Evolutionary conservation across 2,888 invertebrate genomes (phyloP).

Genomic region (Oscheius sp.): DNA sequence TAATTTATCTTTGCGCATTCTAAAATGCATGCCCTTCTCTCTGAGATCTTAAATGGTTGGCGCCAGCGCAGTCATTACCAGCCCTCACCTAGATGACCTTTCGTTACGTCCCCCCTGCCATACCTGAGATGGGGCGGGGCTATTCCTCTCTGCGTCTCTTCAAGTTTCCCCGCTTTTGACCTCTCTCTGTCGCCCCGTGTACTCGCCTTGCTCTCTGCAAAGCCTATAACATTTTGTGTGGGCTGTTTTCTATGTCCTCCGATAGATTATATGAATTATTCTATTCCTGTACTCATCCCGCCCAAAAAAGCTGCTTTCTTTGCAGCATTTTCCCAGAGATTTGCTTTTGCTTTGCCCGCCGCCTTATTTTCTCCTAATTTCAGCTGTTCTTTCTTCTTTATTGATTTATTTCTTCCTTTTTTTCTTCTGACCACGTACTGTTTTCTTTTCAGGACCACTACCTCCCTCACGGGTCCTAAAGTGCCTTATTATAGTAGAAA

Average conservation of each 20-base stretch:
- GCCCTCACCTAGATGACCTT: slow-evolving; percentile 45
- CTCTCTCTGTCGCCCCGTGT: slow-evolving; percentile 26
- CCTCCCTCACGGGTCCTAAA: slow-evolving; percentile 10
- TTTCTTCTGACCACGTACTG: not conserved
- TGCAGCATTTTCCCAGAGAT: not conserved
- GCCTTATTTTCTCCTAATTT: not conserved
- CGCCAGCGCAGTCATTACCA: slow-evolving; percentile 32
- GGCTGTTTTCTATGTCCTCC: slow-evolving; percentile 33
- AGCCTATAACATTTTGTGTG: slow-evolving; percentile 31
- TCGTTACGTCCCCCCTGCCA: slow-evolving; percentile 27
- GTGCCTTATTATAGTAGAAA: slow-evolving; percentile 22
- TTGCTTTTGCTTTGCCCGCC: not conserved
- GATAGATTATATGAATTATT: too few relatives aligned
- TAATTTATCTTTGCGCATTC: not conserved
- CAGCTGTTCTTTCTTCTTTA: not conserved
- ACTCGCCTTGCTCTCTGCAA: not conserved
- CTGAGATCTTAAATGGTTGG: slow-evolving; percentile 17
- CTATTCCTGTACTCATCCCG: not conserved
- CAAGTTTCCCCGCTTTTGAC: slow-evolving; percentile 24
- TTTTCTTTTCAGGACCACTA: not conserved
- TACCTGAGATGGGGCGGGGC: slow-evolving; percentile 36
- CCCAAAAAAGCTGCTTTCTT: not conserved
- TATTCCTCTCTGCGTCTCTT: slow-evolving; percentile 34
- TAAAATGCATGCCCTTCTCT: slow-evolving; percentile 11
- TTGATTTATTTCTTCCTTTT: not conserved